Evolutionary conservation across 2,888 invertebrate species (phyloP), one percentile per base, ranked within the genome.

Genomic region (Drosophila mayaguana): DNA sequence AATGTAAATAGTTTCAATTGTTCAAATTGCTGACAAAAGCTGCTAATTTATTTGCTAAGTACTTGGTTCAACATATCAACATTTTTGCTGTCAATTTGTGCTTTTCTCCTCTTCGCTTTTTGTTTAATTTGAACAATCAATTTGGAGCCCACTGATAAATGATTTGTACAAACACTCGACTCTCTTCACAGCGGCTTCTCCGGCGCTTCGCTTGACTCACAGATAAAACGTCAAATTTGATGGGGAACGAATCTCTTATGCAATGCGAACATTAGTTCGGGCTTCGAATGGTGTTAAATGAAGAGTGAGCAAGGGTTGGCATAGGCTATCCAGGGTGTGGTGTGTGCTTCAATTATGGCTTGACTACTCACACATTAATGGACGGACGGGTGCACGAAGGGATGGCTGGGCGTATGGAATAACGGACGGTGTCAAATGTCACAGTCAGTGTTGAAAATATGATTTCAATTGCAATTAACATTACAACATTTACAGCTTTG

Each of bases 371-470:
- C 38, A 40, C 38, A 40, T 45, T 42, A 38, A 32, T 51, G 20
- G 43, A 43, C 20, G 12, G 20, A 45, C 22, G 22, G 14, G 20
- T 7, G 22, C 5, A 14, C 45, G 14, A 28, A 28, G 28, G 28
- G 22, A 45, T 8, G 16, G 14, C 6, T 7, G 22, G 45, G 25
- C 14, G 45, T 16, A 16, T 22, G 22, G 22, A 16, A 22, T n/a
- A 6, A 12, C 48, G n/a, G 18, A 38, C 28, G 54, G 80, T 79
- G 80, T 82, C 83, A 82, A 72, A 73, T 87, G 88, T 79, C 80
- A 79, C 80, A 80, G 78, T 60, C 62, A 56, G 42, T 68, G 63
- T 54, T 66, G 61, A 66, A 66, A 82, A 73, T 80, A 72, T 64
- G 72, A 75, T 80, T 81, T 75, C 70, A 80, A 82, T 77, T 86